These are phyloP conservation scores for Nineta flava DNA, from an alignment of 2,888 invertebrate species.

Conservation along the genomic window DNA sequence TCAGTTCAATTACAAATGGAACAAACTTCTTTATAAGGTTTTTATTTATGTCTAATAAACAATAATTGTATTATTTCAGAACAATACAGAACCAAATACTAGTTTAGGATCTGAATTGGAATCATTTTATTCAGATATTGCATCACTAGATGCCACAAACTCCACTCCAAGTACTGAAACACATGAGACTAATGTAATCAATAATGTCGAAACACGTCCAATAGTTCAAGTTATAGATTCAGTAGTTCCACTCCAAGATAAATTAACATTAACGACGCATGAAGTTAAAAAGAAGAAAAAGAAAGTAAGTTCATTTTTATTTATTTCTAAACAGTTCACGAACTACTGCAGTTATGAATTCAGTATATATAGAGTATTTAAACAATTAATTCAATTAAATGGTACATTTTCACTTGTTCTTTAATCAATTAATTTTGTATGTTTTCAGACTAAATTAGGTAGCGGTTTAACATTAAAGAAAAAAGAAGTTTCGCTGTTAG, in stretches of 20 bases:
- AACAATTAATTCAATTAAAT: too few relatives aligned
- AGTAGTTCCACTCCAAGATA: conserved; percentile 10
- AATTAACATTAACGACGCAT: conserved; percentile 12
- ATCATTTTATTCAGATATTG: conserved; percentile 44
- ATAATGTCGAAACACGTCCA: conserved; percentile 29
- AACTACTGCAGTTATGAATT: too few relatives aligned
- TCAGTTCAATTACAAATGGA: background rate
- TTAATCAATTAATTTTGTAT: conserved; percentile 20
- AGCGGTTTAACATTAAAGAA: conserved; percentile 47
- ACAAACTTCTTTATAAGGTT: background rate
- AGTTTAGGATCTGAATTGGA: conserved; percentile 33
- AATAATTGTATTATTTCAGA: background rate
- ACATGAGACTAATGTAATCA: conserved; percentile 19
- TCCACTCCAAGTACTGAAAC: background rate
- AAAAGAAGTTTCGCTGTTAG: conserved; percentile 49
- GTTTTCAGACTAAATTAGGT: conserved; percentile 29
- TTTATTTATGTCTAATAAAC: background rate
- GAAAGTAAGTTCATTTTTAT: conserved; percentile 18
- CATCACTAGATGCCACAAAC: conserved; percentile 27
- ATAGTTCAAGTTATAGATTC: too few relatives aligned
- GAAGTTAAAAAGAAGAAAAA: conserved; percentile 28
- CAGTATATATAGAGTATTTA: too few relatives aligned
- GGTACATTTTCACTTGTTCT: too few relatives aligned
- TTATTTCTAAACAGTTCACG: too few relatives aligned
- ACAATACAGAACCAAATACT: conserved; percentile 15